These are phyloP conservation scores for Tricholauxania praeusta DNA, from an alignment of 2,888 invertebrate species.

Conservation along the genomic window DNA sequence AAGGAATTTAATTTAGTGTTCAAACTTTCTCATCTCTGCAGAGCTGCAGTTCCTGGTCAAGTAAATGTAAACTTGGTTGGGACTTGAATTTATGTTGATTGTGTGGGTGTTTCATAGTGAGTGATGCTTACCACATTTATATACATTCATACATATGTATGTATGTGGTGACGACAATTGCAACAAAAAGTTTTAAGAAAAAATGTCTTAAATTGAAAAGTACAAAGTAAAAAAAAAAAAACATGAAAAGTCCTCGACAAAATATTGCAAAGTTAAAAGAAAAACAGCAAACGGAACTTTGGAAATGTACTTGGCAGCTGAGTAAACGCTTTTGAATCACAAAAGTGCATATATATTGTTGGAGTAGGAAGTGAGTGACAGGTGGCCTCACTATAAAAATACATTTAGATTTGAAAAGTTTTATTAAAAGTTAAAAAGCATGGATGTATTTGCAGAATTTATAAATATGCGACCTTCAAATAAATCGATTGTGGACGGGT, in stretches of 20 bases:
- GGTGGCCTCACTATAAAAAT: neutral
- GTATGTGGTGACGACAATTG: neutral
- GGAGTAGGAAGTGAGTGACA: too few species aligned
- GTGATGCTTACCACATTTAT: too few species aligned
- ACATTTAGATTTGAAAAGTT: neutral
- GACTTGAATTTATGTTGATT: slow-evolving; percentile 61
- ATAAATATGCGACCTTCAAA: too few species aligned
- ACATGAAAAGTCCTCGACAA: neutral
- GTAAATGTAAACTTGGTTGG: slow-evolving; percentile 57
- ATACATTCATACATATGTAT: too few species aligned
- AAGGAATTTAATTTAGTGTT: neutral
- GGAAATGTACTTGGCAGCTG: too few species aligned
- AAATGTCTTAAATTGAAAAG: slow-evolving; percentile 12
- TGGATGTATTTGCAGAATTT: too few species aligned
- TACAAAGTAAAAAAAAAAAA: neutral
- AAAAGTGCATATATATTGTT: too few species aligned
- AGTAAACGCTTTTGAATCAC: too few species aligned
- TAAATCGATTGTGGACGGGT: too few species aligned
- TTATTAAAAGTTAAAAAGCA: neutral
- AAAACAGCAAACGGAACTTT: too few species aligned
- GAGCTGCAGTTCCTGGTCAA: slow-evolving; percentile 40
- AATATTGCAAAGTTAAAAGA: neutral
- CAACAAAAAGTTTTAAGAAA: neutral
- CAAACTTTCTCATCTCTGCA: neutral
- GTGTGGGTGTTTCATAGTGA: slow-evolving; percentile 24